Base-by-base conservation (phyloP, 2,888 invertebrate genomes). In the Machimus atricapillus region DNA sequence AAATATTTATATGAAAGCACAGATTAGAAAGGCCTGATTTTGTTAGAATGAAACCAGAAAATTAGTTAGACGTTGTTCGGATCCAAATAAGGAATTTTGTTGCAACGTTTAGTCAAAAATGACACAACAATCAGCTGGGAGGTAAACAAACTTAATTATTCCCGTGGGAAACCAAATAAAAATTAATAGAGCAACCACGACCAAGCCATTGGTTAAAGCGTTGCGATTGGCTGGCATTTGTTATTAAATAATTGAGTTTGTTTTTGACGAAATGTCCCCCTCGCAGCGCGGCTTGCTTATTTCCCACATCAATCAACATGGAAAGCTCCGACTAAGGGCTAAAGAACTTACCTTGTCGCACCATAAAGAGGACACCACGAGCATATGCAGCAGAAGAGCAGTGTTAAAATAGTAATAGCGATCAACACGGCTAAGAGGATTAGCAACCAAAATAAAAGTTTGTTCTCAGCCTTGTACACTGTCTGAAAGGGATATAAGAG, bases 301-400 rank as follows among this genome's bases (percentile, higher is more conserved):
- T 46, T 37, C 56, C 58, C n/a, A 58, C 82, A 77, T 34, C 5
- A 56, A 52, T 43, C 1, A 81, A 81, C 81, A 81, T 19, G 27
- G 19, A 82, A 82, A 82, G 82, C 82, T 12, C 58, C 40, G 19
- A 43, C 14, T 27, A 56, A 37, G 43, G 40, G 7, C 19, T 66
- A 74, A 27, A 23, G 4, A 77, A 89, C 91, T 91, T 94, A 95
- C 95, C 96, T 95, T 85, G 96, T 95, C 85, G 96, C 96, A 93
- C 95, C 95, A 90, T 96, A 97, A 85, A 97, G 94, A n/a, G 97
- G 97, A 90, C 97, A 97, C 90, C 96, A 96, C 90, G 96, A 96
- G 91, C 97, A 97, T 89, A 97, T 95, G 90, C 97, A 97, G 92
- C 97, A 97, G 88, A 96, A 94, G 88, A 97, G 94, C 81, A 97